phyloP scores from a whole-genome alignment of 1,140 invertebrate genomes.

The Drosophila sp. region DNA sequence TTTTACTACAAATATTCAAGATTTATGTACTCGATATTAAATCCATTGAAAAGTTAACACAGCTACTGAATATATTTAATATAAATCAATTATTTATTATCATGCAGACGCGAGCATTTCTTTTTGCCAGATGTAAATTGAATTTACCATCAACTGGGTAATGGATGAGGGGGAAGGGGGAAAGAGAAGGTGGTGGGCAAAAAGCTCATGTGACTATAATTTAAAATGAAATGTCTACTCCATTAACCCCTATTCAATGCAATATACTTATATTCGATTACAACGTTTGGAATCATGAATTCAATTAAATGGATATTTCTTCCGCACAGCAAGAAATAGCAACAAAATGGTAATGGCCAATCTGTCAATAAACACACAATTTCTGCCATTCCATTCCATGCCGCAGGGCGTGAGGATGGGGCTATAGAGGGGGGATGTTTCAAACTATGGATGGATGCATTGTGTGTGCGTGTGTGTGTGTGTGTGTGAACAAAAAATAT shows the following conservation, averaged over 20 bases:
- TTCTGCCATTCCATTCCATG: neutral
- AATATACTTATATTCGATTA: conserved; percentile 4
- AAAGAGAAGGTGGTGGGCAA: neutral
- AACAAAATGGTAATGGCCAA: conserved; percentile 12
- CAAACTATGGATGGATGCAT: conserved; percentile 44
- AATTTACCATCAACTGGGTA: neutral
- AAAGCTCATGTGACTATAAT: neutral
- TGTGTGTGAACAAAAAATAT: neutral
- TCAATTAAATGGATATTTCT: conserved; percentile 7
- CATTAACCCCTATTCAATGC: neutral
- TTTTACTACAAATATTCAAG: no score
- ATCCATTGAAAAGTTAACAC: no score
- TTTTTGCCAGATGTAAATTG: conserved; percentile 6
- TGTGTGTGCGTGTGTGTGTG: conserved; percentile 21
- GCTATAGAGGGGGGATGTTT: neutral
- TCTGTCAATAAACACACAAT: conserved; percentile 9
- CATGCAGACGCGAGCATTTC: no score
- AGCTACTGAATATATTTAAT: no score
- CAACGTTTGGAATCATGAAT: neutral
- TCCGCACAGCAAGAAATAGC: neutral
- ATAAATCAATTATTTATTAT: no score
- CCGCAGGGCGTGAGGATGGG: neutral
- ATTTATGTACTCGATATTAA: no score
- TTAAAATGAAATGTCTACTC: conserved; percentile 1
- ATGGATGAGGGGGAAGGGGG: neutral